Conservation (phyloP, 2,113 vertebrate species). For the Gila orcuttii region DNA sequence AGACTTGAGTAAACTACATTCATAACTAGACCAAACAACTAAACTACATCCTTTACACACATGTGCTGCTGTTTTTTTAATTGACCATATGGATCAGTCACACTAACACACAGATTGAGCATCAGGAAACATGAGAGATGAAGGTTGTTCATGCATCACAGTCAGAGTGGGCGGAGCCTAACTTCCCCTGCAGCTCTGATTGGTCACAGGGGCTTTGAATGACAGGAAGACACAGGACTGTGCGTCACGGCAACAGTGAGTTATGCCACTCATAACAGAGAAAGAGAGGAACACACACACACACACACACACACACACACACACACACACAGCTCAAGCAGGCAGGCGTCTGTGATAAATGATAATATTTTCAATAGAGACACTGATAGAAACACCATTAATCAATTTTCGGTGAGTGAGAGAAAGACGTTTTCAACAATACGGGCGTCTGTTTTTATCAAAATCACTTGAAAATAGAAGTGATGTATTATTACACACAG, state of each 20-base stretch:
- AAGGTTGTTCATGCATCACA: neutral
- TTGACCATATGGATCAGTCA: neutral
- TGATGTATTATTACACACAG: neutral
- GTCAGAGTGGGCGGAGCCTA: slow-evolving; percentile 59
- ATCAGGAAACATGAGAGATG: neutral
- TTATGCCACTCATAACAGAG: slow-evolving; percentile 80
- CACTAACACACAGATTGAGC: neutral
- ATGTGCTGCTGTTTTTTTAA: neutral
- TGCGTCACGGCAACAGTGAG: slow-evolving; percentile 73
- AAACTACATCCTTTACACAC: neutral
- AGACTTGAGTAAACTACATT: neutral
- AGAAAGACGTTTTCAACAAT: slow-evolving; percentile 14
- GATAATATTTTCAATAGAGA: slow-evolving; percentile 28
- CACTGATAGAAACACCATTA: slow-evolving; percentile 45
- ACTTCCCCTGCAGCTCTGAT: slow-evolving; percentile 75
- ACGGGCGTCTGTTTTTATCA: neutral
- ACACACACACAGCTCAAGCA: slow-evolving; percentile 25
- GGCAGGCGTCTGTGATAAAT: neutral
- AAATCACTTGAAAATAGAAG: neutral
- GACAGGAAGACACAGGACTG: slow-evolving; percentile 76
- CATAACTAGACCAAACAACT: neutral
- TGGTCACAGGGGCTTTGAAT: slow-evolving; percentile 75
- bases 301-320: slow-evolving; percentile 37
- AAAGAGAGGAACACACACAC: slow-evolving; percentile 57
- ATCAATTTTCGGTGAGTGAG: slow-evolving; percentile 27